Evolutionary conservation across 2,888 invertebrate genomes (phyloP), one percentile per base, ranked within the genome.

Genomic region (Listrodromus nycthemerus): DNA sequence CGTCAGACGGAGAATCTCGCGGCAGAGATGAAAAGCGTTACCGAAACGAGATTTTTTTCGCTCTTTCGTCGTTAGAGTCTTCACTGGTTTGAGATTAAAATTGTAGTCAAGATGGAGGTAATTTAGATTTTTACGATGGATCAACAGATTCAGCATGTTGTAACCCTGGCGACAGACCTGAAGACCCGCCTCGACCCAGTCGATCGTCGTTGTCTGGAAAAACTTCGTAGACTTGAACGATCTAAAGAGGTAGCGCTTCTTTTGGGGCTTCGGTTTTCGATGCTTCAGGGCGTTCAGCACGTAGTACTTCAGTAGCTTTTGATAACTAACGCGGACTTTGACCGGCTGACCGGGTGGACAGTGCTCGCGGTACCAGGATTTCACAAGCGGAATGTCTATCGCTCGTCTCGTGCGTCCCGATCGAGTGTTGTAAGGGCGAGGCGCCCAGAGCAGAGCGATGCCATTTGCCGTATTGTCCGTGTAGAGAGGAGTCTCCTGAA

Each of bases 221-320:
- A 99, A 99, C 94, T 99, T 99, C 0, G 99, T 99, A 0, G 99
- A 98, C 94, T 99, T 99, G 94, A 99, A 99, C 0, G 99, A 99
- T 41, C 99, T 96, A 96, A 99, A 99, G 65, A 99, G 94, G 91
- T 99, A 99, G 82, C 99, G 96, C 92, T 99, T 99, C 94, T 99
- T 99, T 93, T 99, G 99, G 10, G 99, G 98, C 93, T 99, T 99
- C 0, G 99, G 99, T 63, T 98, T 97, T 85, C 99, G 95, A 93
- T 99, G 99, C 93, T 99, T 99, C 77, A 99, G 94, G 0, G 99
- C 98, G 94, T 99, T 99, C 55, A 99, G 95, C 0, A 99, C 99
- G 92, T 97, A 99, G 93, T 99, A 99, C 93, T 99, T 99, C 67
- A 99, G 95, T 48, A 99, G 94, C 92, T 99, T 99, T 93, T 99